Evolutionary conservation across 2,113 vertebrate genomes (phyloP), one percentile per base, ranked within the genome.

Genomic region (Aspidoscelis tigris): DNA sequence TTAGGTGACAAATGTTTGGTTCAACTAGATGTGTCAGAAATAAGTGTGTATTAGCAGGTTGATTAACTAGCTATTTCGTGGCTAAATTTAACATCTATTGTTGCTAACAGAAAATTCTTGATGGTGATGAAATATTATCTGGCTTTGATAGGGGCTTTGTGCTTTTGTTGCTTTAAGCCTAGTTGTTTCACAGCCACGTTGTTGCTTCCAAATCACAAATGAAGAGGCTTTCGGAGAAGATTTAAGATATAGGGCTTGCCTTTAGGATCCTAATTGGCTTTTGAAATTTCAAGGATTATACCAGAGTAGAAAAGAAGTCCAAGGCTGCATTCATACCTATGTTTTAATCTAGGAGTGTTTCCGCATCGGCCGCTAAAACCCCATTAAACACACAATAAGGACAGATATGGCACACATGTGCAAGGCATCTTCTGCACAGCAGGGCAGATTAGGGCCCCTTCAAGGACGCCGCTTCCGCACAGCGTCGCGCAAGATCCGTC

Each of bases 1-100:
- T 73, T 74, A 78, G 70, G 76, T 87, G 80, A 87, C 58, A 87
- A 79, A 83, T 74, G 70, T 80, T 75, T 83, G 82, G 77, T 80
- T 84, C 69, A 75, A 69, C 72, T 83, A 58, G 76, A 80, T 64
- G 61, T 80, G 77, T 70, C 71, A 87, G 72, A 84, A 87, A 84
- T 84, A 87, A 87, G 64, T 71, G 55, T 75, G 69, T 20, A 83
- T 80, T 84, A 84, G 70, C 72, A 84, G 50, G 64, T 83, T 84
- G 71, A 87, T 84, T 75, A 87, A 76, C 77, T 50, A 76, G 72
- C 65, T 84, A 69, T 82, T 87, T 61, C 72, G 22, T 22, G 50
- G 71, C 81, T 87, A 83, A 83, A 84, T 87, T 84, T 87, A 83
- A 87, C 79, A 69, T 41, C 64, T 58, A 1, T 39, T 26, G 66